Percentiles rank a stretch among this genome's conserved stretches.
These are phyloP conservation scores for Drosophila nr. medialis DNA, from an alignment of 2,888 invertebrate species.

Conservation along the genomic window DNA sequence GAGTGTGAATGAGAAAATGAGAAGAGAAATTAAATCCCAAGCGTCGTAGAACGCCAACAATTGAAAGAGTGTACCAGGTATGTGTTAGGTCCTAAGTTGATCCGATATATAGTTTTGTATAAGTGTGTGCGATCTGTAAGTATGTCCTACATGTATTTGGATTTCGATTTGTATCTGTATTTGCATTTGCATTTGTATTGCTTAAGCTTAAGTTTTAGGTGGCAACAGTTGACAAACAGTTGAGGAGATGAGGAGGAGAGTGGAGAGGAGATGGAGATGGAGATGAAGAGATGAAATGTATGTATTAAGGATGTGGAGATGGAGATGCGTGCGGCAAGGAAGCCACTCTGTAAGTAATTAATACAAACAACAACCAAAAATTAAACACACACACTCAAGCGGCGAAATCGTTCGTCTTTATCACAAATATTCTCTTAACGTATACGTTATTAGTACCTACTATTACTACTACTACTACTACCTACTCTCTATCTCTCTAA, in stretches of 20 bases:
- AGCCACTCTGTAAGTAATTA: slow-evolving; percentile 81
- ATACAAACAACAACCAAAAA: slow-evolving; percentile 52
- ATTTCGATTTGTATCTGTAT: slow-evolving; percentile 17
- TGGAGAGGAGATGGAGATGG: slow-evolving; percentile 27
- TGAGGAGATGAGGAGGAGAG: slow-evolving; percentile 34
- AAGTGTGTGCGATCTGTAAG: slow-evolving; percentile 62
- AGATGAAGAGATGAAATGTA: slow-evolving; percentile 34
- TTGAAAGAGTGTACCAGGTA: slow-evolving; percentile 55
- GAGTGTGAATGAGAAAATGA: slow-evolving; percentile 7
- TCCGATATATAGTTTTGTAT: slow-evolving; percentile 64
- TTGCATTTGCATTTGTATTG: slow-evolving; percentile 42
- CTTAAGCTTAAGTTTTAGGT: slow-evolving; percentile 65
- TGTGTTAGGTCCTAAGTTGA: slow-evolving; percentile 66
- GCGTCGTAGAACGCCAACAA: slow-evolving; percentile 56
- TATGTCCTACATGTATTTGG: slow-evolving; percentile 26
- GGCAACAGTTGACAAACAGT: slow-evolving; percentile 64
- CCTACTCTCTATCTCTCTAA: slow-evolving; percentile 56
- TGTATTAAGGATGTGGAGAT: slow-evolving; percentile 23
- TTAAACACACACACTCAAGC: slow-evolving; percentile 57
- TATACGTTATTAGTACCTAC: slow-evolving; percentile 44
- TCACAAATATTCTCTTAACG: slow-evolving; percentile 44
- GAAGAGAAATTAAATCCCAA: slow-evolving; percentile 34
- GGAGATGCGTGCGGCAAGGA: slow-evolving; percentile 78
- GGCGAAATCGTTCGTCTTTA: slow-evolving; percentile 55
- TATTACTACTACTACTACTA: slow-evolving; percentile 41